A percentile compares a stretch with the other conserved stretches of the same genome.
Conservation (phyloP, 2,113 vertebrate genomes). For the Dolichallabes microphthalmus region DNA sequence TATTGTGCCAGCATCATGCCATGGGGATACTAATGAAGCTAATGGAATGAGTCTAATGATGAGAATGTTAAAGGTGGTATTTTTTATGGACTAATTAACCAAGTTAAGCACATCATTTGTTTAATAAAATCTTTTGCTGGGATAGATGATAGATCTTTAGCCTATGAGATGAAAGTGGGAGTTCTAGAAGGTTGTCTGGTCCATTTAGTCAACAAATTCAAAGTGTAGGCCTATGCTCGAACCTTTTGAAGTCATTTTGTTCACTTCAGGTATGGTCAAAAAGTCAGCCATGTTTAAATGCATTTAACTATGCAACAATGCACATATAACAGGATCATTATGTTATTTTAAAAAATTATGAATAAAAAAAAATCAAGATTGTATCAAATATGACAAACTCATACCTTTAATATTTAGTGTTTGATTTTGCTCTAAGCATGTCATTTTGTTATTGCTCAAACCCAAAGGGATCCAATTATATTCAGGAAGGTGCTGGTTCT, state of each 20-base stretch:
- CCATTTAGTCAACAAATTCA: slow-evolving; percentile 41
- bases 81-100: slow-evolving; percentile 44
- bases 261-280: slow-evolving; percentile 22
- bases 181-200: slow-evolving; percentile 34
- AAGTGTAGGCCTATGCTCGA: slow-evolving; percentile 16
- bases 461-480: slow-evolving; percentile 51
- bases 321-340: slow-evolving; percentile 7
- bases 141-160: not conserved
- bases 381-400: not conserved
- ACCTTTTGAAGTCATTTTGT: slow-evolving; percentile 36
- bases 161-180: slow-evolving; percentile 38
- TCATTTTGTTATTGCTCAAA: slow-evolving; percentile 43
- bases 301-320: slow-evolving; percentile 4
- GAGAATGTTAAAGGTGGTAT: slow-evolving; percentile 20
- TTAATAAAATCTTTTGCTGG: not conserved
- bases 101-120: slow-evolving; percentile 13
- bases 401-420: slow-evolving; percentile 20
- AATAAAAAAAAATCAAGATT: not conserved
- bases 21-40: not conserved
- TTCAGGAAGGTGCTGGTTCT: slow-evolving; percentile 22
- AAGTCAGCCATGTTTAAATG: slow-evolving; percentile 8
- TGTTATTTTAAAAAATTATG: not conserved
- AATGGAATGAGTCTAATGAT: slow-evolving; percentile 19
- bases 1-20: not conserved
- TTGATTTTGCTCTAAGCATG: slow-evolving; percentile 28